A percentile compares a stretch with the other conserved stretches of the same genome.
phyloP scores from a whole-genome alignment of 2,113 vertebrate species.

The Mormyrus iriodes region DNA sequence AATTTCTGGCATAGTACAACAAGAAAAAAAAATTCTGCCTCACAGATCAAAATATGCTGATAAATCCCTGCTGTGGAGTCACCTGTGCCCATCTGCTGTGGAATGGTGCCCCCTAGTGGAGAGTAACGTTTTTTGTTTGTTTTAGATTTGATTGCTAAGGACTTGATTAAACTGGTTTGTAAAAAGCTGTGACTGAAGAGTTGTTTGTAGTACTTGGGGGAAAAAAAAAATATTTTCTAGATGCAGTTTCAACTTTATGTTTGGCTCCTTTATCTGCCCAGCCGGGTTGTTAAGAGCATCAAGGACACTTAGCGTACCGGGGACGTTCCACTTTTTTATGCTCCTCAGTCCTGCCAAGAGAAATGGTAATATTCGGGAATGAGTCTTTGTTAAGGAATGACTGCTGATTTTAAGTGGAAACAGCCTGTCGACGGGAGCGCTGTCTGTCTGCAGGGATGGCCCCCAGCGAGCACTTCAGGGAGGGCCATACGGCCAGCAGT shows the following conservation, averaged over 20 bases:
- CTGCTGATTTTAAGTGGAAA: not conserved
- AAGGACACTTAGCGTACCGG: not conserved
- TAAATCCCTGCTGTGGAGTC: not conserved
- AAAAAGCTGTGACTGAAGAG: not conserved
- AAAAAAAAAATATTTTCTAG: not conserved
- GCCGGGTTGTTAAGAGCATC: not conserved
- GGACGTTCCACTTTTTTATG: not conserved
- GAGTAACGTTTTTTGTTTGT: not conserved
- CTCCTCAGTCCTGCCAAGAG: not conserved
- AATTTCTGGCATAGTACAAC: not conserved
- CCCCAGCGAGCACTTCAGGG: conserved; percentile 80
- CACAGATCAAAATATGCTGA: not conserved
- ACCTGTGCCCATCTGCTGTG: conserved; percentile 30
- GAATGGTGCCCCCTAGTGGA: conserved; percentile 40
- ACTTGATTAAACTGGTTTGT: not conserved
- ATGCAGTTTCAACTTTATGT: not conserved
- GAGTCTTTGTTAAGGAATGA: not conserved
- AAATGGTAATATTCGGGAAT: not conserved
- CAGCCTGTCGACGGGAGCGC: not conserved
- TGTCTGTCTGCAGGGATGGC: not conserved
- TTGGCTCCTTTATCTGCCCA: not conserved
- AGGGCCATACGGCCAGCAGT: conserved; percentile 82
- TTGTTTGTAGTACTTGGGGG: not conserved
- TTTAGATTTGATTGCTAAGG: not conserved
- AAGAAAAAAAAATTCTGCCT: too few relatives aligned